phyloP scores from a whole-genome alignment of 2,113 vertebrate genomes.

The Esox niger region DNA sequence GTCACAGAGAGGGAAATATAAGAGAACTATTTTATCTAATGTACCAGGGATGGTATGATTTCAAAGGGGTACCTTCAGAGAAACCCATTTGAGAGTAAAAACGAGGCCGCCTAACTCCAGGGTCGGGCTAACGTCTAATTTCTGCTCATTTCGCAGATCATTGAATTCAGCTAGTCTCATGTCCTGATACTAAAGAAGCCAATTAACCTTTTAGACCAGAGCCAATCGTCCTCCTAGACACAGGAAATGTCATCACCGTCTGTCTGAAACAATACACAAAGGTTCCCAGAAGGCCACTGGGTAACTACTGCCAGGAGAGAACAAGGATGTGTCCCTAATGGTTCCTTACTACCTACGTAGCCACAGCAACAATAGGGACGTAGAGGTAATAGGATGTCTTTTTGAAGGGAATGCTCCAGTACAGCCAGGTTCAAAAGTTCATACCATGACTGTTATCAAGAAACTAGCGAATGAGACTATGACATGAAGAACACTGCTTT shows the following conservation, averaged over 20 bases:
- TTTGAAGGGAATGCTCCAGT: no score
- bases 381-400: no score
- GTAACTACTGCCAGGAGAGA: background rate
- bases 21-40: no score
- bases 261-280: conserved; percentile 22
- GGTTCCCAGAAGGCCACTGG: background rate
- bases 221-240: conserved; percentile 31
- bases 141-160: conserved; percentile 49
- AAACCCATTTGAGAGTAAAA: background rate
- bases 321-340: background rate
- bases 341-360: no score
- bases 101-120: conserved; percentile 41
- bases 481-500: background rate
- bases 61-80: background rate
- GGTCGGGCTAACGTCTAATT: conserved; percentile 32
- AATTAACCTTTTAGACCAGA: conserved; percentile 60
- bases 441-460: background rate
- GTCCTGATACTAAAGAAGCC: conserved; percentile 37
- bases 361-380: no score
- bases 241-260: conserved; percentile 40
- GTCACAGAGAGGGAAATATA: no score
- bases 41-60: background rate
- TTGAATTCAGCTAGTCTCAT: conserved; percentile 22
- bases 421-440: no score
- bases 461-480: background rate